These are phyloP conservation scores for Lasioglossum figueresi DNA, from an alignment of 2,888 invertebrate genomes.

Conservation along the genomic window DNA sequence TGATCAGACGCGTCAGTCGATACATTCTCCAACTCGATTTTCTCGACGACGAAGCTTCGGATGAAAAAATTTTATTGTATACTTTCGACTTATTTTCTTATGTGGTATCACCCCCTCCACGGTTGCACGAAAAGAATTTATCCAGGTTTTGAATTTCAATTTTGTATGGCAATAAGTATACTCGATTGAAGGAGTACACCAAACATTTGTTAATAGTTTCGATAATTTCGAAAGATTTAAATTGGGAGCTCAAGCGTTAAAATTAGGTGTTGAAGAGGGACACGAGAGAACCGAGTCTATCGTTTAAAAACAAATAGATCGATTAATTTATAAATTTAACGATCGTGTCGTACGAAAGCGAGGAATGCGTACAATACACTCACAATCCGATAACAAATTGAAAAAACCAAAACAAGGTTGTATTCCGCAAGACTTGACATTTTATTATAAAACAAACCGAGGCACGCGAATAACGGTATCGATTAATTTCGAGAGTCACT, in stretches of 20 bases:
- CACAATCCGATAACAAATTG: not conserved
- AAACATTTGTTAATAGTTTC: not conserved
- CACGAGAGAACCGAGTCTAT: not conserved
- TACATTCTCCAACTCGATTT: too few relatives aligned
- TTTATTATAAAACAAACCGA: not conserved
- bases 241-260: not conserved
- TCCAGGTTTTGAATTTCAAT: not conserved
- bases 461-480: not conserved
- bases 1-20: too few relatives aligned
- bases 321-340: not conserved
- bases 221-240: not conserved
- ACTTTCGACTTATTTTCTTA: too few relatives aligned
- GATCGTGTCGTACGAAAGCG: not conserved
- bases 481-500: not conserved
- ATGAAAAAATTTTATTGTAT: too few relatives aligned
- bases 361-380: not conserved
- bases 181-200: too few relatives aligned
- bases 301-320: not conserved
- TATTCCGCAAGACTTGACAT: not conserved
- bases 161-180: not conserved
- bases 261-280: not conserved
- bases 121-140: too few relatives aligned
- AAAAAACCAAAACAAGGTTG: not conserved
- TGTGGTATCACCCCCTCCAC: too few relatives aligned
- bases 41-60: too few relatives aligned